These are phyloP conservation scores for Tinamus major DNA, from an alignment of 2,797 vertebrate species.

Conservation along the genomic window DNA sequence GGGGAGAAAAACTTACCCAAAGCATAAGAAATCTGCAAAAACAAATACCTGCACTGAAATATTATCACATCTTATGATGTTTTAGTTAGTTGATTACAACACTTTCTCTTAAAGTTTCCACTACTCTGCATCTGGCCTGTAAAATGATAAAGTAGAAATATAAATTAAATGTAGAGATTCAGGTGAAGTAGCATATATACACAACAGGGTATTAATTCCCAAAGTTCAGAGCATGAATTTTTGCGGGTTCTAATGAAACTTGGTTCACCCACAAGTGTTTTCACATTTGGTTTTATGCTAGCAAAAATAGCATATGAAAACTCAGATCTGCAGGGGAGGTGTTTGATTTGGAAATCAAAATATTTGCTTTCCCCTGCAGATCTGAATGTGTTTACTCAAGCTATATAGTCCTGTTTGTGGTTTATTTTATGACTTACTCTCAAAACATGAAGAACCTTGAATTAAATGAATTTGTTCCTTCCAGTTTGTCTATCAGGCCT, in stretches of 20 bases:
- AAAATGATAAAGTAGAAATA: background rate
- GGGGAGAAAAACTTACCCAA: background rate
- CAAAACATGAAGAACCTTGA: constrained; percentile 18
- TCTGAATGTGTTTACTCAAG: constrained; percentile 27
- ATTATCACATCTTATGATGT: background rate
- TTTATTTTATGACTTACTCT: constrained; percentile 39
- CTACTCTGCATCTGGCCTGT: background rate
- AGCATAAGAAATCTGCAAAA: background rate
- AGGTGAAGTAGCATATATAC: background rate
- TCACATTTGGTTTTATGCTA: constrained; percentile 41
- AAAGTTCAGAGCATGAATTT: constrained; percentile 7
- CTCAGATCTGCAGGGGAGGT: background rate
- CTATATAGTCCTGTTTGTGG: background rate
- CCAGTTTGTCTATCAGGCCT: constrained; percentile 97
- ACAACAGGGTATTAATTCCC: constrained; percentile 20
- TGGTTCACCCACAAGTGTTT: constrained; percentile 28
- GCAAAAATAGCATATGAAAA: constrained; percentile 44
- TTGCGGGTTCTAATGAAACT: constrained; percentile 35
- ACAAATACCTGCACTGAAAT: background rate
- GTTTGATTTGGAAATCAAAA: constrained; percentile 39
- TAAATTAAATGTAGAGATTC: background rate
- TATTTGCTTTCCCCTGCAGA: constrained; percentile 22
- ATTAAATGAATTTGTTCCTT: constrained; percentile 63
- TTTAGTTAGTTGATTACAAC: background rate
- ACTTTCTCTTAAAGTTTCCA: background rate